phyloP scores from a whole-genome alignment of 2,888 invertebrate species.

The Erebia ligea region DNA sequence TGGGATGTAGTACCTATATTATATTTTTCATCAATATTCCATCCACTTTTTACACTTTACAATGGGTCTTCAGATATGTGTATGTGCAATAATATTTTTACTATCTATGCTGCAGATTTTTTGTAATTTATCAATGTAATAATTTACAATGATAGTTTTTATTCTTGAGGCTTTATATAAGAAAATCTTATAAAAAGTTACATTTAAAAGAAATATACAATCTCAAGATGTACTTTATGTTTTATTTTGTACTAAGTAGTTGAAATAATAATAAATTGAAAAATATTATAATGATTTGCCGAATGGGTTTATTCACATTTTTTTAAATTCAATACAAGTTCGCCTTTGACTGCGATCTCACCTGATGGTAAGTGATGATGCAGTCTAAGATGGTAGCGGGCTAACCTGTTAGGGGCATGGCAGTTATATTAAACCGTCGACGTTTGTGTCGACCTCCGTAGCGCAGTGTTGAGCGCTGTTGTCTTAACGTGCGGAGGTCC shows the following conservation, averaged over 20 bases:
- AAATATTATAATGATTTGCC: neutral
- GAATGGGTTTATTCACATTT: too few species aligned
- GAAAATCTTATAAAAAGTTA: conserved; percentile 7
- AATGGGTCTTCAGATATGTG: neutral
- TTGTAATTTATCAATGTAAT: neutral
- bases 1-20: neutral
- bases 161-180: neutral
- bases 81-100: neutral
- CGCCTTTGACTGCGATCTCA: too few species aligned
- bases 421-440: too few species aligned
- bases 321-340: too few species aligned
- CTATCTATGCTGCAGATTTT: neutral
- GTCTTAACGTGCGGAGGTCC: too few species aligned
- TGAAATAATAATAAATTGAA: too few species aligned
- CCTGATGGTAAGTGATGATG: too few species aligned
- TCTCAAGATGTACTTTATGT: neutral
- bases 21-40: neutral
- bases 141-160: neutral
- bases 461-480: too few species aligned
- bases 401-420: too few species aligned
- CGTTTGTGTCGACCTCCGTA: too few species aligned
- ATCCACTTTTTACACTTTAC: conserved; percentile 9
- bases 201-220: conserved; percentile 19
- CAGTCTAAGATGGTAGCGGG: too few species aligned
- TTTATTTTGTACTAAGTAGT: neutral